These are phyloP conservation scores for Dorcus hopei DNA, from an alignment of 2,888 invertebrate species.

Conservation along the genomic window DNA sequence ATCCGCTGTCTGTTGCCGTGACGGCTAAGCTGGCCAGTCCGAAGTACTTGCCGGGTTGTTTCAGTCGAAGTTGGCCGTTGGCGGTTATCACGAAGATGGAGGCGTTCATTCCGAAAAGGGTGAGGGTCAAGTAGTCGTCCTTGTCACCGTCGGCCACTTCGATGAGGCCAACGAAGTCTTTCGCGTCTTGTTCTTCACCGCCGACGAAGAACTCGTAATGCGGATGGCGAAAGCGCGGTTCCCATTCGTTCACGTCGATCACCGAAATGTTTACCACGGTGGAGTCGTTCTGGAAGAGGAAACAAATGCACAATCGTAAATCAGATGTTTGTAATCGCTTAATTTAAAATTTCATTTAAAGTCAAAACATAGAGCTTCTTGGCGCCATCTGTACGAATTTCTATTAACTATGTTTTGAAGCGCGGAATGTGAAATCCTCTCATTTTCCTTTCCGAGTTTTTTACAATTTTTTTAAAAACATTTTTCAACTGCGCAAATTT, in stretches of 20 bases:
- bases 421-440: too few relatives aligned
- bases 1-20: conserved; percentile 80
- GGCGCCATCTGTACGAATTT: too few relatives aligned
- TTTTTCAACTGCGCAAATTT: too few relatives aligned
- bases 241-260: conserved; percentile 89
- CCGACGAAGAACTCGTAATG: conserved; percentile 77
- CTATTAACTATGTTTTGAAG: too few relatives aligned
- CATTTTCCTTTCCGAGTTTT: too few relatives aligned
- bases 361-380: too few relatives aligned
- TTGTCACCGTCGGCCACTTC: conserved; percentile 87
- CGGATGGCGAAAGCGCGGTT: conserved; percentile 82
- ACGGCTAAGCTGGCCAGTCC: conserved; percentile 47
- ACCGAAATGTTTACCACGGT: conserved; percentile 78
- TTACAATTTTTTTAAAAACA: too few relatives aligned
- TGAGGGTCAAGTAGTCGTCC: conserved; percentile 70
- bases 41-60: conserved; percentile 31
- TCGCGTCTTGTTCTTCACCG: conserved; percentile 27
- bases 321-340: too few relatives aligned
- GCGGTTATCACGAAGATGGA: conserved; percentile 60
- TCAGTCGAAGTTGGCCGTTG: conserved; percentile 65
- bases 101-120: conserved; percentile 51
- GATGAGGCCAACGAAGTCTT: conserved; percentile 59
- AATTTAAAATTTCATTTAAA: too few relatives aligned
- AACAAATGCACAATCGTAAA: neutral
- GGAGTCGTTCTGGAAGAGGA: conserved; percentile 70